A percentile compares a stretch with the other conserved stretches of the same genome.
Evolutionary conservation across 2,113 vertebrate species (phyloP).

Genomic region (Microtus richardsoni): DNA sequence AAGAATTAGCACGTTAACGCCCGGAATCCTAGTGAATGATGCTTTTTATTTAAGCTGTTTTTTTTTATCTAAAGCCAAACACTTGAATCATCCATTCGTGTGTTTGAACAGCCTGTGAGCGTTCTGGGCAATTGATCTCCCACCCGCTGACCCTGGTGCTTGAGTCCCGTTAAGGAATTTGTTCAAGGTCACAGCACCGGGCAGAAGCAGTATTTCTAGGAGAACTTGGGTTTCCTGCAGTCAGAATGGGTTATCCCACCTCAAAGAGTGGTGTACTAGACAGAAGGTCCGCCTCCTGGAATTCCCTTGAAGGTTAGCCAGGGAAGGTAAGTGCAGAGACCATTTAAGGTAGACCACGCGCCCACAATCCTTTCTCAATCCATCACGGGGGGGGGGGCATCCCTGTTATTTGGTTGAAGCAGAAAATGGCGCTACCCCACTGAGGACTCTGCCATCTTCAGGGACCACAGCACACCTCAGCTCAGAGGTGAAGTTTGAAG

Average conservation of each 20-base stretch:
- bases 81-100: background rate
- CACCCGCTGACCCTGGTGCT: background rate
- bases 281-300: too few species aligned
- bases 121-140: background rate
- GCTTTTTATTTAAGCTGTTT: background rate
- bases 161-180: background rate
- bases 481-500: background rate
- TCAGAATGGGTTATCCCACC: background rate
- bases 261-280: background rate
- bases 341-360: background rate
- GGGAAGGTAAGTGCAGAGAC: background rate
- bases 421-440: background rate
- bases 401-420: background rate
- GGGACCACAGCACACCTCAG: background rate
- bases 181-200: background rate
- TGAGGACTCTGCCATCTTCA: too few species aligned
- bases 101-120: background rate
- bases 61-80: slow-evolving; percentile 21
- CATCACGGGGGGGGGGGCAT: too few species aligned
- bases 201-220: background rate
- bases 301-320: background rate
- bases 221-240: background rate
- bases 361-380: background rate
- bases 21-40: background rate
- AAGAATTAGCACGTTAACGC: background rate